These are phyloP conservation scores for Muschampia plurimacula DNA, from an alignment of 2,888 invertebrate genomes.

Conservation along the genomic window DNA sequence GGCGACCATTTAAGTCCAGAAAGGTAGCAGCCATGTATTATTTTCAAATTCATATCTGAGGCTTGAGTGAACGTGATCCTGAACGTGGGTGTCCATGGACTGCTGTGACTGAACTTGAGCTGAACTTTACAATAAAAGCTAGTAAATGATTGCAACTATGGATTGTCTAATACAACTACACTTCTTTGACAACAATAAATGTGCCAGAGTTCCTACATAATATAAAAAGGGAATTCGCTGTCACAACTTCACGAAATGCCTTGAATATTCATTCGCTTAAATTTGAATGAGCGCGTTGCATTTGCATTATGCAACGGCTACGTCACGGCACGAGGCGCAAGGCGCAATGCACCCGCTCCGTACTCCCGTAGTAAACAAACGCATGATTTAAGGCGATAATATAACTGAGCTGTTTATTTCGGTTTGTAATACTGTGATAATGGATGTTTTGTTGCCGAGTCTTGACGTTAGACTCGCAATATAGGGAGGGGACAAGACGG, in stretches of 20 bases:
- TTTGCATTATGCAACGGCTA: conserved; percentile 20
- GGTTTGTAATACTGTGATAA: neutral
- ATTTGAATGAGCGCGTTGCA: conserved; percentile 31
- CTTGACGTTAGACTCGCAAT: neutral
- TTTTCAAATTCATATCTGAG: too few species aligned
- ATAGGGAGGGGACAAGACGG: too few species aligned
- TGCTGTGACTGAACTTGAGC: too few species aligned
- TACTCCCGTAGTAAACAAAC: conserved; percentile 29
- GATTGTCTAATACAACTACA: too few species aligned
- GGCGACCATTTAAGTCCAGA: too few species aligned
- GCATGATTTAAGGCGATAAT: conserved; percentile 24
- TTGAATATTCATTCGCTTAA: conserved; percentile 8
- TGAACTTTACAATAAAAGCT: too few species aligned
- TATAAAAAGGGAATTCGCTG: neutral
- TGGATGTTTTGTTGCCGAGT: neutral
- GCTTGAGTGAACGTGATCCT: too few species aligned
- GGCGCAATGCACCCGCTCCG: conserved; percentile 11
- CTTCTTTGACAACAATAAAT: neutral
- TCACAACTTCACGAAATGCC: neutral
- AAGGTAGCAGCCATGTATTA: too few species aligned
- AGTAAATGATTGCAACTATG: too few species aligned
- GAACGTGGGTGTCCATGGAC: too few species aligned
- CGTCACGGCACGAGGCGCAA: conserved; percentile 16
- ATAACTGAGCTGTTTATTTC: neutral
- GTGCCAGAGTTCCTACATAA: neutral